Percentiles rank a stretch among this genome's conserved stretches.
These are phyloP conservation scores for Pampus argenteus DNA, from an alignment of 2,797 vertebrate species.

Conservation along the genomic window DNA sequence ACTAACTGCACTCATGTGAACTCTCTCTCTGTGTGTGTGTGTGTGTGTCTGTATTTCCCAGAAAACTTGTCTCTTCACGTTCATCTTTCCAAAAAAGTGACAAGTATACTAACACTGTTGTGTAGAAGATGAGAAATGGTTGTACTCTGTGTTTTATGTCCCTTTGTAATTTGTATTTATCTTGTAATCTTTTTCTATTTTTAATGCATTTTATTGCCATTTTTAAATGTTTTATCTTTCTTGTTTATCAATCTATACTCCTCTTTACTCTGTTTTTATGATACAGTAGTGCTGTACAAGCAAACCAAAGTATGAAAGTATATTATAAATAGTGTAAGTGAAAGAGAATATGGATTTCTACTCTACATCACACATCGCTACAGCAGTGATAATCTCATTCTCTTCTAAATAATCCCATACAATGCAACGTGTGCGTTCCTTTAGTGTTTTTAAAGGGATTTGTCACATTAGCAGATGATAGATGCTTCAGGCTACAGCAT, in stretches of 20 bases:
- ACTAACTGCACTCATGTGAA: conserved; percentile 15
- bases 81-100: not conserved
- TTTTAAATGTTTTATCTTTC: not conserved
- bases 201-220: not conserved
- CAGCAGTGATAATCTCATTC: conserved; percentile 44
- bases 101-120: not conserved
- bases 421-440: conserved; percentile 10
- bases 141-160: not conserved
- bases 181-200: not conserved
- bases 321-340: not conserved
- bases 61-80: not conserved
- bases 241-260: not conserved
- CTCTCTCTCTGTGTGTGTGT: conserved; percentile 15
- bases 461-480: conserved; percentile 65
- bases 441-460: conserved; percentile 59
- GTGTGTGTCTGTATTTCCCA: not conserved
- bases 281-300: not conserved
- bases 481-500: conserved; percentile 39
- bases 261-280: not conserved
- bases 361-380: not conserved
- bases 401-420: conserved; percentile 33
- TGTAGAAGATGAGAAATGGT: not conserved
- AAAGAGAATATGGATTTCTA: not conserved
- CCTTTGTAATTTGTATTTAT: not conserved
- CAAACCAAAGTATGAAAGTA: not conserved